Base-by-base conservation (phyloP, 2,888 invertebrate species). In the Herminia tarsipennalis region DNA sequence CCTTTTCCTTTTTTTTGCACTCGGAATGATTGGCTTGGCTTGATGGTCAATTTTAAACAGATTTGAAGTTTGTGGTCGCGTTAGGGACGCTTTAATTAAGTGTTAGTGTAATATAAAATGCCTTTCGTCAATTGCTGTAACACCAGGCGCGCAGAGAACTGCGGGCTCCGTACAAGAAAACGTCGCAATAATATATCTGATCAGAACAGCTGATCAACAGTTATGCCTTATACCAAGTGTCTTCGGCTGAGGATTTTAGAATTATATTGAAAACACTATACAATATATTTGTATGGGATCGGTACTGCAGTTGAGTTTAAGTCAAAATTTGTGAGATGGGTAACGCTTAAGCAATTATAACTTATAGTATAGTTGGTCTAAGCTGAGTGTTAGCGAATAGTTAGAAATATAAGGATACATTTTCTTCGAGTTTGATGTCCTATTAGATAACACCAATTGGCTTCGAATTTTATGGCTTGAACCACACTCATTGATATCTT, bases 211-310 rank as follows among this genome's bases (percentile, higher is more conserved):
- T 48, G 57, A 46, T 52, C 45, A 38, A 52, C 63, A 62, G 45
- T 53, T 51, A 57, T 67, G 74, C 73, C 74, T 74, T 73, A 73
- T 47, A 62, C 68, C 64, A 66, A 73, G 74, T 74, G 70, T 71
- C 70, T 73, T 65, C 57, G 55, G 53, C 68, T 57, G 57, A 57
- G 43, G 57, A 52, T 54, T 64, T 62, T 61, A 70, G 56, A 60
- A 27, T 64, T 53, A 57, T 59, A 55, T 55, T 51, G 47, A 56
- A 50, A 49, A 38, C 48, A 33, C 43, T 55, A 46, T 56, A 51
- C 51, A 49, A 53, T 25, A 45, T 38, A 24, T 6, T 39, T 12
- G 12, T 24, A 39, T 13, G 56, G 53, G 42, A 35, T 50, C 54
- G 53, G 64, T 64, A 33, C 56, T 33, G 43, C 16, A 21, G 47